phyloP scores from a whole-genome alignment of 2,888 invertebrate species.

The Merodon equestris region DNA sequence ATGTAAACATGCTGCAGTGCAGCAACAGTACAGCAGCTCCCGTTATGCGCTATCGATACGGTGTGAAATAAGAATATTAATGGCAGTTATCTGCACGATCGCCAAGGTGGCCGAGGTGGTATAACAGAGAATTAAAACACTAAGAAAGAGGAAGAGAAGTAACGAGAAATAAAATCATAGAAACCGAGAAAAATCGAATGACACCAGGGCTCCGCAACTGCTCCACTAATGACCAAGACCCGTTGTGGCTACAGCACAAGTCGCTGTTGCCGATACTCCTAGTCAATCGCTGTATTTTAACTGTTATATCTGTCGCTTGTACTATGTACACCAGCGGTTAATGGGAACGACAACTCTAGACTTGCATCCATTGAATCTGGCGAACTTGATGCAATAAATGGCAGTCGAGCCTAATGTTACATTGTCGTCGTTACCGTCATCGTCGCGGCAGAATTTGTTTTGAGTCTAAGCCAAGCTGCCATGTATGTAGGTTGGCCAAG shows the following conservation, averaged over 20 bases:
- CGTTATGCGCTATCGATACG: conserved; percentile 63
- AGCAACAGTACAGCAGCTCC: conserved; percentile 25
- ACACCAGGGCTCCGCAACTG: conserved; percentile 48
- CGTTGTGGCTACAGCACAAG: background rate
- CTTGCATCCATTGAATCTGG: too few species aligned
- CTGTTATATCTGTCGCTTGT: conserved; percentile 38
- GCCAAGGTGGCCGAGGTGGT: conserved; percentile 24
- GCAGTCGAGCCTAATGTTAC: conserved; percentile 29
- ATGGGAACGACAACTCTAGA: conserved; percentile 58
- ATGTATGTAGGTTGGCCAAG: conserved; percentile 55
- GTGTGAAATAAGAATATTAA: conserved; percentile 66
- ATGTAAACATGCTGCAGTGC: conserved; percentile 45
- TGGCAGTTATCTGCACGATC: conserved; percentile 56
- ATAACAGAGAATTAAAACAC: conserved; percentile 1
- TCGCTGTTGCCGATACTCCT: conserved; percentile 18
- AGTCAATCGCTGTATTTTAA: conserved; percentile 22
- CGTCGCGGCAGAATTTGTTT: conserved; percentile 32
- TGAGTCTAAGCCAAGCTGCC: conserved; percentile 29
- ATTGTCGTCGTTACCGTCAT: conserved; percentile 9
- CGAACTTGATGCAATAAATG: conserved; percentile 64
- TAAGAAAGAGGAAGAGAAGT: background rate
- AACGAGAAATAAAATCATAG: conserved; percentile 10
- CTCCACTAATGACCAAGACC: conserved; percentile 62
- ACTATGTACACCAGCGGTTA: conserved; percentile 25
- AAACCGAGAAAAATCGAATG: conserved; percentile 52